Percentiles rank a stretch among this genome's conserved stretches.
phyloP scores from a whole-genome alignment of 2,888 invertebrate genomes.

The Cistogaster globosa region DNA sequence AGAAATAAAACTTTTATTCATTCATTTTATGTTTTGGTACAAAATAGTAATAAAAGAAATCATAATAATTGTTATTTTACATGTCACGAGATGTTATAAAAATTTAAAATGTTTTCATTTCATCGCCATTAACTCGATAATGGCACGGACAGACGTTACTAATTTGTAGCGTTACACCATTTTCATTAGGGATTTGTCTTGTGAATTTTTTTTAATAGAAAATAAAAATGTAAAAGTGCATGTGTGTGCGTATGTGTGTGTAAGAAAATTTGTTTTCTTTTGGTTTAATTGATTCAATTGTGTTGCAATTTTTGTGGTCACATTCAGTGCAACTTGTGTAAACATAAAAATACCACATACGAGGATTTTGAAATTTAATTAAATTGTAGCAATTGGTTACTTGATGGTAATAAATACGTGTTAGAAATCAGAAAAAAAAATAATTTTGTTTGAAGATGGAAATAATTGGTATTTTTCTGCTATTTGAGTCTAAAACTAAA shows the following conservation, averaged over 20 bases:
- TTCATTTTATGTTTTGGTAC: not conserved
- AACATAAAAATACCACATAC: not conserved
- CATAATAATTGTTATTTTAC: conserved; percentile 56
- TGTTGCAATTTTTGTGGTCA: conserved; percentile 24
- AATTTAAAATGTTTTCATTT: conserved; percentile 49
- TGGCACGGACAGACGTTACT: conserved; percentile 9
- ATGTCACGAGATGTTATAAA: conserved; percentile 66
- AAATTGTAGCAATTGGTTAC: too few species aligned
- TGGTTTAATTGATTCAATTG: conserved; percentile 37
- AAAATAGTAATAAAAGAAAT: not conserved
- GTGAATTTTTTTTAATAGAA: not conserved
- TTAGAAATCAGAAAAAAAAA: too few species aligned
- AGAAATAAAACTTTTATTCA: not conserved
- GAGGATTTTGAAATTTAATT: not conserved
- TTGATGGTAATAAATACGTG: too few species aligned
- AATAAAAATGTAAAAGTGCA: not conserved
- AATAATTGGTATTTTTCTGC: too few species aligned
- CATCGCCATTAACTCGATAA: conserved; percentile 29
- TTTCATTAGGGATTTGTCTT: conserved; percentile 2
- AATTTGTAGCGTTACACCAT: conserved; percentile 19
- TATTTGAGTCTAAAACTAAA: too few species aligned
- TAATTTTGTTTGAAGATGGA: too few species aligned
- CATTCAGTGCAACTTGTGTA: not conserved
- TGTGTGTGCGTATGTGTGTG: not conserved
- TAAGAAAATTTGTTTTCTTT: not conserved